A percentile compares a stretch with the other conserved stretches of the same genome.
Evolutionary conservation across 2,113 vertebrate species (phyloP).

Genomic region (Psammodynastes pulverulentus): DNA sequence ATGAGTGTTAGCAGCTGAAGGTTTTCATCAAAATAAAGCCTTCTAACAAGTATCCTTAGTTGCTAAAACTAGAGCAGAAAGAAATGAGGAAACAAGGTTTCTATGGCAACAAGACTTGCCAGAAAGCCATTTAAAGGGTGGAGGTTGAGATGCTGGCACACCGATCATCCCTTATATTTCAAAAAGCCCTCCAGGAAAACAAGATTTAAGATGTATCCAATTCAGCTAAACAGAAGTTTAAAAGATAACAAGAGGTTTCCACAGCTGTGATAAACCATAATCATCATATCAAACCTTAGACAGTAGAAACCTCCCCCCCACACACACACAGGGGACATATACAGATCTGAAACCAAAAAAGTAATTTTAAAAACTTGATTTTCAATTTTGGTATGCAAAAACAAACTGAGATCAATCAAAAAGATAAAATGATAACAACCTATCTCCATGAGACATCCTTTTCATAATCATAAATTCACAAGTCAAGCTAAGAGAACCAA

Average conservation of each 20-base stretch:
- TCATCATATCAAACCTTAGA: conserved; percentile 24
- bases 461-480: conserved; percentile 45
- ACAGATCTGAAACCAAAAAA: conserved; percentile 36
- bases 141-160: fast-evolving
- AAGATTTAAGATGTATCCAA: background rate
- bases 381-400: conserved; percentile 26
- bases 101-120: background rate
- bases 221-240: background rate
- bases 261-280: conserved; percentile 33
- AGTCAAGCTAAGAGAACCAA: conserved; percentile 2
- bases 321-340: background rate
- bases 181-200: background rate
- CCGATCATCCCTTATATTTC: background rate
- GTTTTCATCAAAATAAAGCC: background rate
- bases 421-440: background rate
- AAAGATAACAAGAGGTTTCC: background rate
- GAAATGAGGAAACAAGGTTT: background rate
- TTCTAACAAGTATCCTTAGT: background rate
- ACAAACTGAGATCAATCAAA: conserved; percentile 28
- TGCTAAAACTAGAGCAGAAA: background rate
- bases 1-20: background rate
- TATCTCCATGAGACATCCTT: conserved; percentile 20
- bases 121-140: background rate
- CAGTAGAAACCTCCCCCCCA: conserved; percentile 1
- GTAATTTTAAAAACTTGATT: conserved; percentile 32